Base-by-base conservation (phyloP, 2,797 vertebrate genomes). In the Squalus acanthias region DNA sequence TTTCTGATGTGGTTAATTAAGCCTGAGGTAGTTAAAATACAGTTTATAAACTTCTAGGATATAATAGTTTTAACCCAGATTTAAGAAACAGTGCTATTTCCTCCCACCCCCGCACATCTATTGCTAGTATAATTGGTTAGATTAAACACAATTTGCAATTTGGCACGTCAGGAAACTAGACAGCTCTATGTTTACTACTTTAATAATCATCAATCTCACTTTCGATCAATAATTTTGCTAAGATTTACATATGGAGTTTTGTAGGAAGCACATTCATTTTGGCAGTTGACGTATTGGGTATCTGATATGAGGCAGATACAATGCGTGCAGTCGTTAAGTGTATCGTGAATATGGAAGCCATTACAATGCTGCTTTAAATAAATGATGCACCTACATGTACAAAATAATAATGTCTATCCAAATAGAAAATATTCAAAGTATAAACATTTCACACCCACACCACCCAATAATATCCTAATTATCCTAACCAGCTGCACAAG, bases 1-100 rank as follows among this genome's bases (percentile, higher is more conserved):
- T 15, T 96, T 96, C 96, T 96, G 96, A 96, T 97, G 95, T 97
- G 96, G 88, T 96, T 92, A 96, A 96, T 96, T 87, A 69, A 96
- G 1, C 60, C 96, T 96, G 96, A 97, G 96, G 63, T 96, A 96
- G 96, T 97, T 96, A 96, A 96, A 96, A 97, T 96, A 96, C 53
- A 96, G 97, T 96, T 97, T 93, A 7, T 10, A 76, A 95, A 97
- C 96, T 96, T 97, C 95, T 94, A 70, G 50, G 69, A 96, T 96
- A 0, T 88, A 97, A 95, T 94, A 33, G 96, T 67, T 97, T 63
- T 15, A 63, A 29, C 26, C 15, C 2, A 91, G 57, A 91, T 63
- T 29, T 63, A 33, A 63, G 33, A 50, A 53, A 60, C 26, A 76
- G 24, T 76, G 3, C 26, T 63, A 91, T 63, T 1, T 63, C 12